phyloP scores from a whole-genome alignment of 2,113 vertebrate genomes.

The Zeus faber region DNA sequence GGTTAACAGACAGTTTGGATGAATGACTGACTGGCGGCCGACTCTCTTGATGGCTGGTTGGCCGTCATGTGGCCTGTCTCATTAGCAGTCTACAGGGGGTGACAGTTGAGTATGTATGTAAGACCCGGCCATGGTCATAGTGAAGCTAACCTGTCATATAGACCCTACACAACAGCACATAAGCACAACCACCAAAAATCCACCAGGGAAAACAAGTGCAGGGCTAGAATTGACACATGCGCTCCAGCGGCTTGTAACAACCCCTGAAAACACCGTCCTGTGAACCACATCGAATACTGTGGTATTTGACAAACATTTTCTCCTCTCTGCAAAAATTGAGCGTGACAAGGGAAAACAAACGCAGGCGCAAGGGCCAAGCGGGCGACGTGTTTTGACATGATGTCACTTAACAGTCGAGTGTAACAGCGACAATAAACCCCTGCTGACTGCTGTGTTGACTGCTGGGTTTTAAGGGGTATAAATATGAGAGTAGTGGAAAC shows the following conservation, averaged over 20 bases:
- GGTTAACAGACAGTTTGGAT: conserved; percentile 24
- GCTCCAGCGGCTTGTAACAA: conserved; percentile 48
- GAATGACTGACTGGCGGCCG: conserved; percentile 18
- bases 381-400: conserved; percentile 66
- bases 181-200: conserved; percentile 6
- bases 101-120: conserved; percentile 22
- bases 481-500: conserved; percentile 66
- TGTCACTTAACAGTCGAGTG: conserved; percentile 65
- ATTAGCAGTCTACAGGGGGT: conserved; percentile 19
- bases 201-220: conserved; percentile 56
- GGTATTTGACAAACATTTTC: conserved; percentile 65
- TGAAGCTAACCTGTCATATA: conserved; percentile 8
- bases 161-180: conserved; percentile 23
- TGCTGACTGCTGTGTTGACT: conserved; percentile 56
- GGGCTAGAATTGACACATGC: conserved; percentile 48
- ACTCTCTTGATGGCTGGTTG: conserved; percentile 20
- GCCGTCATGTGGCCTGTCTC: conserved; percentile 21
- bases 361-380: conserved; percentile 19
- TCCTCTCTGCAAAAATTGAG: conserved; percentile 48
- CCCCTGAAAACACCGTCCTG: conserved; percentile 40
- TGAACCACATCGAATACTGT: conserved; percentile 25
- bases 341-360: conserved; percentile 68
- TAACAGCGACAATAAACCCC: conserved; percentile 64
- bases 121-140: conserved; percentile 20
- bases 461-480: conserved; percentile 55